A percentile compares a stretch with the other conserved stretches of the same genome.
phyloP scores from a whole-genome alignment of 2,113 vertebrate species.

The Erythrolamprus reginae region DNA sequence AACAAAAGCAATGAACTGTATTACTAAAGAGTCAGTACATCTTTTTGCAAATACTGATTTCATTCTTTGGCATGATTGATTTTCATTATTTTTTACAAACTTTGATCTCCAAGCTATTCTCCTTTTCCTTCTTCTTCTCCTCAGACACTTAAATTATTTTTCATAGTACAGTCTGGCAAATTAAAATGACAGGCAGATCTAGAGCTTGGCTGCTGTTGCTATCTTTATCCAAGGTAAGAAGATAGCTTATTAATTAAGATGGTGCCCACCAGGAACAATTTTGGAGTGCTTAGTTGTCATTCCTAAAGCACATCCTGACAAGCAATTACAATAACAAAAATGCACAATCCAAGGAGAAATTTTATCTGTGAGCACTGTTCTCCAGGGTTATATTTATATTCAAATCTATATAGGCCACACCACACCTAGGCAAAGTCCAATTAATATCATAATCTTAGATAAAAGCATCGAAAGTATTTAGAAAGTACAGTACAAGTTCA shows the following conservation, averaged over 20 bases:
- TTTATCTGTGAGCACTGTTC: neutral
- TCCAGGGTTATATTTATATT: neutral
- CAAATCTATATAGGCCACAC: neutral
- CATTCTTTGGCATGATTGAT: neutral
- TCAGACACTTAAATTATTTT: neutral
- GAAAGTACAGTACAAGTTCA: neutral
- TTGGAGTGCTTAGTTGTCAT: neutral
- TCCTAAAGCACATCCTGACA: neutral
- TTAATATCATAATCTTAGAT: neutral
- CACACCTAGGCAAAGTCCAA: conserved; percentile 1
- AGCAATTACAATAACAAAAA: neutral
- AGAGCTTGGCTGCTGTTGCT: neutral
- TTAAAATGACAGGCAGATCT: neutral
- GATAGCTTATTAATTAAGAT: neutral
- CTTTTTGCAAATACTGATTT: neutral
- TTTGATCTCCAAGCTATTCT: neutral
- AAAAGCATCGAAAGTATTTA: neutral
- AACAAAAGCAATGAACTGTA: neutral
- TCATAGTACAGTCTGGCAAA: neutral
- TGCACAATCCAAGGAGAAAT: neutral
- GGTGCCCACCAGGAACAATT: neutral
- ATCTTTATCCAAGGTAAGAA: neutral
- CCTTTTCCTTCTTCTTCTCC: neutral
- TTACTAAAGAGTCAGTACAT: neutral
- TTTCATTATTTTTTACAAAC: neutral